Evolutionary conservation across 2,888 invertebrate species (phyloP), one percentile per base, ranked within the genome.

Genomic region (Seira musarum): DNA sequence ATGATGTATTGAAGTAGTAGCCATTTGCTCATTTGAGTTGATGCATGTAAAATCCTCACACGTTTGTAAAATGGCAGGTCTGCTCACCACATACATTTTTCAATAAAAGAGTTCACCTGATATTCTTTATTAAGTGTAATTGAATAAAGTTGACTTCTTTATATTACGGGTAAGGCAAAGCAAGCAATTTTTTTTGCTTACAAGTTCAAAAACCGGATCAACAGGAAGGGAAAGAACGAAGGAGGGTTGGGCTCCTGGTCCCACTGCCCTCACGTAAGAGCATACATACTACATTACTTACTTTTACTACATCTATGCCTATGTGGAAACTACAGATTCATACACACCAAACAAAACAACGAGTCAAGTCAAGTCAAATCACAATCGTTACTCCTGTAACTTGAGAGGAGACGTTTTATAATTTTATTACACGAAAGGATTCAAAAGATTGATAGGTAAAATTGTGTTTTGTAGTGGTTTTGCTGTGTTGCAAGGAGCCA

Each of bases 161-260:
- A 17, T 24, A 64, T 24, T 40, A 40, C 64, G 61, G 68, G 19
- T 24, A 53, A 21, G 61, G n/a, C n/a, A n/a, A n/a, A n/a, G n/a
- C n/a, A n/a, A 71, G 68, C 60, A 40, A 8, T 40, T 40, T 40
- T 40, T 40, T 40, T 40, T 40, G 13, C 40, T 40, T 40, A 40
- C 80, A 80, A 80, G 80, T 80, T 80, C 80, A 80, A 80, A 80
- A 80, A 80, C 80, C 80, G 80, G 80, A 80, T 80, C 80, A 80
- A 80, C 80, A 80, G 80, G 80, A 80, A 80, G 80, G 69, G 80
- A 80, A 72, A 65, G 40, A 40, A 40, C 6, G 13, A 40, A 72
- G 25, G 73, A 79, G 72, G 79, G 80, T 69, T 80, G 80, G 74
- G 72, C 79, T 77, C 46, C 46, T 66, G 79, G 79, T 79, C 79